Evolutionary conservation across 35 echinoderm and acorn worm species (phyloP).

Genomic region (Holothuria glaberrima): DNA sequence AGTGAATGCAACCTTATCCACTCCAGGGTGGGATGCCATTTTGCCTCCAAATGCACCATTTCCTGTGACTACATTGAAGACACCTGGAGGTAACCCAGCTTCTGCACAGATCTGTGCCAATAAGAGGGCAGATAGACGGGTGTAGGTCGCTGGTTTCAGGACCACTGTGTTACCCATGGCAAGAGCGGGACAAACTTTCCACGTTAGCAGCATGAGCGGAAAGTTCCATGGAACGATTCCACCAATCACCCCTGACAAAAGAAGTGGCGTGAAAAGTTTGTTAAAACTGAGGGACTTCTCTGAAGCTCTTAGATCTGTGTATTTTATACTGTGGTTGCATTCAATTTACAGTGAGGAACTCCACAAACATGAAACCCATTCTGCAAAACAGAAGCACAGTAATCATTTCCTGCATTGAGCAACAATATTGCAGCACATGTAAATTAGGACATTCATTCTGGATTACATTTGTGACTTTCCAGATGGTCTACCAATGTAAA

Average conservation of each 20-base stretch:
- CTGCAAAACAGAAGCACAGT: too few relatives aligned
- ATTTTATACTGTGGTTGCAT: too few relatives aligned
- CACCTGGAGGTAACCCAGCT: slow-evolving; percentile 93
- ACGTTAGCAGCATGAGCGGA: slow-evolving; percentile 94
- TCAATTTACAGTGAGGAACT: too few relatives aligned
- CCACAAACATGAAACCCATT: too few relatives aligned
- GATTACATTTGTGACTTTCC: too few relatives aligned
- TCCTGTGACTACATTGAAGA: slow-evolving; percentile 97
- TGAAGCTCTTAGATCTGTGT: too few relatives aligned
- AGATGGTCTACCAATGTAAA: too few relatives aligned
- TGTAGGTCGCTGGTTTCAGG: slow-evolving; percentile 96
- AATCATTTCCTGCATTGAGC: too few relatives aligned
- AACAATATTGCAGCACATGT: too few relatives aligned
- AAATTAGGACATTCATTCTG: too few relatives aligned
- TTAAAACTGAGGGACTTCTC: too few relatives aligned
- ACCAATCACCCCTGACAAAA: slow-evolving; percentile 84
- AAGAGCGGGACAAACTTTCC: slow-evolving; percentile 98
- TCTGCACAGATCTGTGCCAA: slow-evolving; percentile 99
- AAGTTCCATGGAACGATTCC: slow-evolving; percentile 99
- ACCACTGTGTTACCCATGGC: slow-evolving; percentile 98
- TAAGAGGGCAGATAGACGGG: slow-evolving; percentile 87
- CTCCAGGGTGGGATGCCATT: slow-evolving; percentile 76
- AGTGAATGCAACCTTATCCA: slow-evolving; percentile 99
- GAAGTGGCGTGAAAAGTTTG: background rate
- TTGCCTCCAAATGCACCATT: slow-evolving; percentile 94